Evolutionary conservation across 2,797 vertebrate species (phyloP).

Genomic region (Myripristis murdjan): DNA sequence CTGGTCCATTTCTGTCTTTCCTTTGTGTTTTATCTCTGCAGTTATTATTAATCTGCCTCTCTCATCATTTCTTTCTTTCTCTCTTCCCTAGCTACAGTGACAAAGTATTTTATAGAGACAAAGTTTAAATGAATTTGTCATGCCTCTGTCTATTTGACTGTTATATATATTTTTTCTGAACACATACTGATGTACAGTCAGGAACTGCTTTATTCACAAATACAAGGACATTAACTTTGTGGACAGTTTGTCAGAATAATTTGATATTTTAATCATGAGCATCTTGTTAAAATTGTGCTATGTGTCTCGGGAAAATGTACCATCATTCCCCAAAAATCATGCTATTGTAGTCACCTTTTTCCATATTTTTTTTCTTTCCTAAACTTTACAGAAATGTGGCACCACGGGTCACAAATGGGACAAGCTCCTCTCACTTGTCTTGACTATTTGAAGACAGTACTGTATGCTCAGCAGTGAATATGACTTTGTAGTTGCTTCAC

Average conservation of each 20-base stretch:
- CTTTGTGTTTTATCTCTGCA: slow-evolving; percentile 14
- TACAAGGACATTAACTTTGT: slow-evolving; percentile 45
- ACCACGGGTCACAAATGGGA: background rate
- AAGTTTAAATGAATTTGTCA: slow-evolving; percentile 20
- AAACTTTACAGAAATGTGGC: slow-evolving; percentile 1
- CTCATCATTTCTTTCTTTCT: slow-evolving; percentile 14
- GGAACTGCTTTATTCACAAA: slow-evolving; percentile 9
- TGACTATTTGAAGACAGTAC: background rate
- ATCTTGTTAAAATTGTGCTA: slow-evolving; percentile 10
- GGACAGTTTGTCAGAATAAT: slow-evolving; percentile 33
- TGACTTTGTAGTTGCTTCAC: slow-evolving; percentile 26
- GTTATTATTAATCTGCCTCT: slow-evolving; percentile 26
- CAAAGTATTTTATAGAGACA: slow-evolving; percentile 22
- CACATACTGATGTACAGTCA: background rate
- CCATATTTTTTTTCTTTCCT: background rate
- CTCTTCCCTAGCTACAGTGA: no score
- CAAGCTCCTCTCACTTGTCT: slow-evolving; percentile 1
- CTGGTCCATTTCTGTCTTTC: background rate
- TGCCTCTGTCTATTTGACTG: background rate
- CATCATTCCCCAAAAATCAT: background rate
- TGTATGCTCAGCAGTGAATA: slow-evolving; percentile 48
- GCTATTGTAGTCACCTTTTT: background rate
- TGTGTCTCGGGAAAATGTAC: slow-evolving; percentile 12
- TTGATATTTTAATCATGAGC: slow-evolving; percentile 30
- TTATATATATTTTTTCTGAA: slow-evolving; percentile 13